Conservation (phyloP, 2,797 vertebrate species). For the Sebastes miniatus region DNA sequence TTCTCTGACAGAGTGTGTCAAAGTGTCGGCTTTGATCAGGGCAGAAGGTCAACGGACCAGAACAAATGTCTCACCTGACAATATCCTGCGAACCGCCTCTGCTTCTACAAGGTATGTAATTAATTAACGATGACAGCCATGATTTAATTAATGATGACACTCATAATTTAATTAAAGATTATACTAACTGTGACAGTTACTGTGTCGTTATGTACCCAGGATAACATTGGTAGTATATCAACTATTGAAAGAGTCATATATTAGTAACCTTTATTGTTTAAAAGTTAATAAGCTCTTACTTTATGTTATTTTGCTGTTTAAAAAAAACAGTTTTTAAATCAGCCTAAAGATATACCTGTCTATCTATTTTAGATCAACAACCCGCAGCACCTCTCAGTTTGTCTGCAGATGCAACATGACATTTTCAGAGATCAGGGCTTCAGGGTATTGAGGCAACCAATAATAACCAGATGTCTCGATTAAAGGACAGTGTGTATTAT, state of each 20-base stretch:
- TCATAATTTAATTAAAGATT: not conserved
- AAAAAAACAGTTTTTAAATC: not conserved
- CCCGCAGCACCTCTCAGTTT: not conserved
- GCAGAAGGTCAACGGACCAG: slow-evolving; percentile 5
- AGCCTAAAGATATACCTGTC: not conserved
- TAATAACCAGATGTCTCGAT: not conserved
- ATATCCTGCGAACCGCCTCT: not conserved
- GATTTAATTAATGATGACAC: slow-evolving; percentile 17
- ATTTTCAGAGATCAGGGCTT: not conserved
- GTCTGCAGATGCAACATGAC: not conserved
- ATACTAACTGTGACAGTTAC: not conserved
- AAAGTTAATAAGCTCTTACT: no score
- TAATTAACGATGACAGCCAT: not conserved
- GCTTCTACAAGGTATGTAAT: not conserved
- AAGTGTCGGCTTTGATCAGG: slow-evolving; percentile 9
- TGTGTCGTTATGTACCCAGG: not conserved
- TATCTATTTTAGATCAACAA: not conserved
- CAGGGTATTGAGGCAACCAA: no score
- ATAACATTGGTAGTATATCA: not conserved
- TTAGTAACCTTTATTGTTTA: not conserved
- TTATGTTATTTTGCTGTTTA: not conserved
- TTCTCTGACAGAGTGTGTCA: slow-evolving; percentile 13
- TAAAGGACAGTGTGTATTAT: not conserved
- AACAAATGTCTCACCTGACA: slow-evolving; percentile 38
- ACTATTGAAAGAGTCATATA: no score